A percentile compares a stretch with the other conserved stretches of the same genome.
These are phyloP conservation scores for Neodiprion lecontei DNA, from an alignment of 1,140 invertebrate genomes.

Conservation along the genomic window DNA sequence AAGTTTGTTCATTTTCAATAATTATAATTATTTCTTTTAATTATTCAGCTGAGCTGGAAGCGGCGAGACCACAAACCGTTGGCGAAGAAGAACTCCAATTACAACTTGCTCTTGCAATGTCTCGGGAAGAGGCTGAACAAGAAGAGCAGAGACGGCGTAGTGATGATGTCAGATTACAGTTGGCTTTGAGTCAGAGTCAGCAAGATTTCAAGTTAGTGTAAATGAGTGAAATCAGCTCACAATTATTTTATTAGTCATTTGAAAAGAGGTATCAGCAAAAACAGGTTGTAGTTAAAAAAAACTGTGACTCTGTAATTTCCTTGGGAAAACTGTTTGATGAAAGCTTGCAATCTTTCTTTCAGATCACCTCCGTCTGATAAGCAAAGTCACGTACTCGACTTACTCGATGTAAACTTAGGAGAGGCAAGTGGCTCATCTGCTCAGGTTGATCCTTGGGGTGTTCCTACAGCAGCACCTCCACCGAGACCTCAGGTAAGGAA, in stretches of 20 bases:
- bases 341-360: conserved; percentile 26
- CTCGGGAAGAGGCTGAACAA: conserved; percentile 97
- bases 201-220: conserved; percentile 82
- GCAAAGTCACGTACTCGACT: conserved; percentile 79
- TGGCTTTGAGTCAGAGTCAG: conserved; percentile 92
- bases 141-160: conserved; percentile 91
- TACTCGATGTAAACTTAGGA: conserved; percentile 81
- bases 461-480: conserved; percentile 64
- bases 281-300: conserved; percentile 12
- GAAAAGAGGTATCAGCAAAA: background rate
- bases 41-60: conserved; percentile 80
- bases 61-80: conserved; percentile 91
- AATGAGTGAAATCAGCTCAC: conserved; percentile 5
- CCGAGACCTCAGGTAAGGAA: conserved; percentile 59
- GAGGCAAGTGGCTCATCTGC: conserved; percentile 61
- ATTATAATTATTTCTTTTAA: background rate
- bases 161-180: conserved; percentile 92
- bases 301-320: background rate
- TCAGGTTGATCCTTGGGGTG: conserved; percentile 75
- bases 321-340: background rate
- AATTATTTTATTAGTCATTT: conserved; percentile 11
- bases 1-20: conserved; percentile 3
- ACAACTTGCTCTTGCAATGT: conserved; percentile 97
- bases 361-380: conserved; percentile 57
- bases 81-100: conserved; percentile 98